Evolutionary conservation across 2,113 vertebrate species (phyloP).

Genomic region (Muscicapa adusta): DNA sequence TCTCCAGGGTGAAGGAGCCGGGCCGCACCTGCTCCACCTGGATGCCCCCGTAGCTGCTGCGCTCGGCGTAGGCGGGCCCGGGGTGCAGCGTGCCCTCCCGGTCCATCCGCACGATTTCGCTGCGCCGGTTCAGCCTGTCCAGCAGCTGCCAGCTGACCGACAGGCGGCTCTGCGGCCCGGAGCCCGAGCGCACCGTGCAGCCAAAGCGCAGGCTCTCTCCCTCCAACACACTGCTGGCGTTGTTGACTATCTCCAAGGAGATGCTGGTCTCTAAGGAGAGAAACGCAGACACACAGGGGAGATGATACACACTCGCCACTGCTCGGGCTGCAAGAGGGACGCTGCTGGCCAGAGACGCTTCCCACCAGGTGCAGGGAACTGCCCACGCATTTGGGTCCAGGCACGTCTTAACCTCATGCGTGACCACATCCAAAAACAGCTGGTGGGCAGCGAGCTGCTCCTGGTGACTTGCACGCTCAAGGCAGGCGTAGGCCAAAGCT

Average conservation of each 20-base stretch:
- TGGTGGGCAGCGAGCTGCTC: conserved; percentile 52
- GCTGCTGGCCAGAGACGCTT: conserved; percentile 7
- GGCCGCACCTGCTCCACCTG: conserved; percentile 82
- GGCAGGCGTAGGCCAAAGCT: conserved; percentile 1
- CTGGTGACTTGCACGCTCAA: conserved; percentile 46
- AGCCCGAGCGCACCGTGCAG: conserved; percentile 78
- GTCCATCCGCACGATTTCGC: conserved; percentile 84
- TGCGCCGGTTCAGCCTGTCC: conserved; percentile 78
- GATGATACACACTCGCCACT: conserved; percentile 38
- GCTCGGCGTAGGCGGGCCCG: conserved; percentile 80
- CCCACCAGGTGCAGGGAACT: conserved; percentile 54
- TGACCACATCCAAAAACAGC: conserved; percentile 44
- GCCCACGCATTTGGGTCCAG: conserved; percentile 34
- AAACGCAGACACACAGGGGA: conserved; percentile 42
- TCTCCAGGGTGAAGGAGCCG: conserved; percentile 80
- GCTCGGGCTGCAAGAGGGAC: conserved; percentile 1
- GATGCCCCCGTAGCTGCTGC: conserved; percentile 85
- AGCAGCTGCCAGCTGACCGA: conserved; percentile 86
- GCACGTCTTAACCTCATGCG: conserved; percentile 13
- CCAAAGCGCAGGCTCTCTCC: conserved; percentile 85
- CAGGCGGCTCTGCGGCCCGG: conserved; percentile 74
- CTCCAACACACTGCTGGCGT: conserved; percentile 85
- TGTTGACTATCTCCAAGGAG: conserved; percentile 85
- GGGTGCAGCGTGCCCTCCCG: conserved; percentile 83
- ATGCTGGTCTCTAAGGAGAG: conserved; percentile 89